Base-by-base conservation (phyloP, 2,888 invertebrate species). In the Lepidochrysops patricia region DNA sequence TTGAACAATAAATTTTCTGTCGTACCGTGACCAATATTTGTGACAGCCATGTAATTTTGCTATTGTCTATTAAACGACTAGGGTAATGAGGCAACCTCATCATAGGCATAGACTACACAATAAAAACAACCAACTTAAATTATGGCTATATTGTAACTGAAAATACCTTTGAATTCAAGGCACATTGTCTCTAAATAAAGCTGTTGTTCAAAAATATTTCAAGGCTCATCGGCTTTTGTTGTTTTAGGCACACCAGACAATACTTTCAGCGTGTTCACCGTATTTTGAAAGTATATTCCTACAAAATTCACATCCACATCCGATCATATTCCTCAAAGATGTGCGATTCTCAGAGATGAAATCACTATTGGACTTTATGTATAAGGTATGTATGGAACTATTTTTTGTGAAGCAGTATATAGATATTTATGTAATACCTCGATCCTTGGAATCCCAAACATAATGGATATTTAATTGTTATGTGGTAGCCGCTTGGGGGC, bases 271-370 rank as follows among this genome's bases (percentile, higher is more conserved):
- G 73, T 97, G 97, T 90, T 97, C 97, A 90, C 96, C 97, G 68
- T 97, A 97, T 90, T 97, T 97, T 88, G 96, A 97, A 91, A 95
- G 92, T 82, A 94, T 97, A 90, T 96, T 96, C 89, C 92, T 96
- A 77, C 95, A 95, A 89, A 96, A 96, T 83, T 92, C 91, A 71
- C 96, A 96, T 90, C 96, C 96, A 76, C 96, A 96, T 90, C 96
- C 96, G 64, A 96, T 97, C 80, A 96, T 97, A 89, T 96, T 96
- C 88, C 92, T 97, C 79, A 96, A 96, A 92, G 96, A 96, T 93
- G 96, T 97, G 80, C 93, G 95, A 90, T 94, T 93, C 80, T 93
- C 93, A 80, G 96, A 96, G 90, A 96, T 96, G 92, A 95, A 95
- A 86, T 96, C 96, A 69, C 91, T 96, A 79, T 91, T 96, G 82